A percentile compares a stretch with the other conserved stretches of the same genome.
Conservation (phyloP, 1,140 invertebrate species). For the Lanistes nyassanus region DNA sequence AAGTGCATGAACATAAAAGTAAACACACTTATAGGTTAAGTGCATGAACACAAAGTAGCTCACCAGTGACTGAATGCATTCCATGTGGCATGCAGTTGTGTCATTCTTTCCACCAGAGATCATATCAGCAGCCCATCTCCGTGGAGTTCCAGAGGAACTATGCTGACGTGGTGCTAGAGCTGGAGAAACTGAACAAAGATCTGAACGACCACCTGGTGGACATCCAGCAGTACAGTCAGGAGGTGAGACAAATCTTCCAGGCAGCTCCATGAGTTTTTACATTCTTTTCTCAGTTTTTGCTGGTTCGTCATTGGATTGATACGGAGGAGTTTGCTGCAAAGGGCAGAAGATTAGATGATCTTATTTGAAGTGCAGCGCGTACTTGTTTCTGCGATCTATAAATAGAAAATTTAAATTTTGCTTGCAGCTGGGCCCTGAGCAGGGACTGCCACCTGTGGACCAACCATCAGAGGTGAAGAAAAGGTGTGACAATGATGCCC, state of each 20-base stretch:
- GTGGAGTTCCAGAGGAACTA: slow-evolving; percentile 90
- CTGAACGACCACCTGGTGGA: slow-evolving; percentile 86
- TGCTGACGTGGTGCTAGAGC: slow-evolving; percentile 86
- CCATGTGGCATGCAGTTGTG: no score
- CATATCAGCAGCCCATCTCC: slow-evolving; percentile 79
- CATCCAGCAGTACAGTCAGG: slow-evolving; percentile 84
- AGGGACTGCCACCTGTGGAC: slow-evolving; percentile 86
- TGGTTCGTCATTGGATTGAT: no score
- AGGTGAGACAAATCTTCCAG: no score
- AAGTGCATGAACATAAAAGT: no score
- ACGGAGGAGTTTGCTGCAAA: no score
- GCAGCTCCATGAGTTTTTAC: no score
- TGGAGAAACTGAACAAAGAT: slow-evolving; percentile 91
- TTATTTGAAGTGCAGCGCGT: background rate
- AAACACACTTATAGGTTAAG: no score
- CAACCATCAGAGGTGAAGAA: slow-evolving; percentile 87
- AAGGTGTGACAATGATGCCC: slow-evolving; percentile 85
- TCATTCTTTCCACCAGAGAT: slow-evolving; percentile 70
- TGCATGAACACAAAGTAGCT: no score
- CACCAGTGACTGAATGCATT: no score
- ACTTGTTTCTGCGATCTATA: background rate
- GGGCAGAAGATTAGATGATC: no score
- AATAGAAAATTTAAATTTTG: background rate
- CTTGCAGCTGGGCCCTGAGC: slow-evolving; percentile 81
- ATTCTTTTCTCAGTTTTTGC: no score